Evolutionary conservation across 2,113 vertebrate genomes (phyloP).

Genomic region (Acinonyx jubatus): DNA sequence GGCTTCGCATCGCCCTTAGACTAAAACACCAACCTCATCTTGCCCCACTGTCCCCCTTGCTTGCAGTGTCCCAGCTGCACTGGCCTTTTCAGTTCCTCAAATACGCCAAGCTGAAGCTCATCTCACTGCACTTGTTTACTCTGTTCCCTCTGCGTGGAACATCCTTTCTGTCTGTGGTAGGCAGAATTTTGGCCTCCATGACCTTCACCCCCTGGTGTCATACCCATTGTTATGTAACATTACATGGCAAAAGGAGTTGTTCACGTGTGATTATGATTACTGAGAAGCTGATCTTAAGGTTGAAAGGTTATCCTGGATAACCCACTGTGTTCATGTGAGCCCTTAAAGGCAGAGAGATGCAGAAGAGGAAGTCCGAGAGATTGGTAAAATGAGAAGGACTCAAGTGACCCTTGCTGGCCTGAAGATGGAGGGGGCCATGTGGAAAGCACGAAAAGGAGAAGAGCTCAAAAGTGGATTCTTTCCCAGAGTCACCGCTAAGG

Average conservation of each 20-base stretch:
- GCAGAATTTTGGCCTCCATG: not conserved
- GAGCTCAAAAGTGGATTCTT: not conserved
- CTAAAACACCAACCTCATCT: not conserved
- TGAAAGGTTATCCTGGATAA: not conserved
- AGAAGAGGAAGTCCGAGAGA: not conserved
- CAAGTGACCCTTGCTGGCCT: not conserved
- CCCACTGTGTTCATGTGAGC: not conserved
- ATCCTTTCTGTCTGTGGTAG: not conserved
- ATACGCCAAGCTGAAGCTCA: not conserved
- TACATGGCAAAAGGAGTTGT: not conserved
- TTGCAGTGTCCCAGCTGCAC: not conserved
- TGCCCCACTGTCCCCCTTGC: not conserved
- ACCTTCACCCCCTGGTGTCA: not conserved
- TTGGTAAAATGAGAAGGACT: not conserved
- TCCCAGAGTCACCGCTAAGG: conserved; percentile 7
- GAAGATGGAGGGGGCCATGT: not conserved
- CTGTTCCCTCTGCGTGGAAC: not conserved
- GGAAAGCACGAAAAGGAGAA: not conserved
- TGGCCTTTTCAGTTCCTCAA: conserved; percentile 12
- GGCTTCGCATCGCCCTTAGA: not conserved
- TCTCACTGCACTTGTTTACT: not conserved
- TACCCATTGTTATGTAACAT: not conserved
- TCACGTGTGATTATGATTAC: not conserved
- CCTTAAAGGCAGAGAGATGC: not conserved
- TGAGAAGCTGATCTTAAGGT: not conserved